Base-by-base conservation (phyloP, 30 jellyfish, hydroid and myxozoan species). In the Pseudorhiza aurosa region DNA sequence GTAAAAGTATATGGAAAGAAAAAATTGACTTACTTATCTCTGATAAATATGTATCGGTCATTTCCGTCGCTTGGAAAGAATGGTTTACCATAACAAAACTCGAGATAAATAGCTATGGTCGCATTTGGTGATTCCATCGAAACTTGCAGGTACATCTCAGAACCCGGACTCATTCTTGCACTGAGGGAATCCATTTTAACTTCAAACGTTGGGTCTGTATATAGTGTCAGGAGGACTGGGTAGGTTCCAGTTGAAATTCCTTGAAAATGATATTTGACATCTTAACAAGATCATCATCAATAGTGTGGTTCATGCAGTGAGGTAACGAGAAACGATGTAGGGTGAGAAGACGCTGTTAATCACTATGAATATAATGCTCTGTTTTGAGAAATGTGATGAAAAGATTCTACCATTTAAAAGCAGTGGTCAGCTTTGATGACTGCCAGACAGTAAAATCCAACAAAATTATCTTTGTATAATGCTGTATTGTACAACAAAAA, bases 61-160 rank as follows among this genome's bases (percentile, higher is more conserved):
- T 58, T 63, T 58, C 57, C 55, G 35, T 82, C 65, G 0, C 53
- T 35, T 5, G 95, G 50, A 36, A 49, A 35, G 63, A 75, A 14
- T 0, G 97, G 97, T 26, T 47, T 44, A 0, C 95, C 97, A 42
- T 78, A 89, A 47, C 97, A 89, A 25, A 59, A 46, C 4, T 89
- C 95, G 75, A 89, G 80, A 30, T 71, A 74, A 25, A 89, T 43
- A 3, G 83, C 92, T 22, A 89, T 31, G 5, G 88, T 46, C 28
- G 77, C 58, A 32, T 89, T 65, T 28, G 97, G 67, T 4, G 78
- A 15, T 1, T 64, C 87, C 75, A 89, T 81, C 1, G 77, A 73
- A 10, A 89, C 97, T 56, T 89, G 96, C 47, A 89, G 82, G 78
- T 24, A 89, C 92, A 89, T 83, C 59, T 45, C 73, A 24, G 72